Conservation (phyloP, 2,113 vertebrate genomes). For the Callipepla squamata region DNA sequence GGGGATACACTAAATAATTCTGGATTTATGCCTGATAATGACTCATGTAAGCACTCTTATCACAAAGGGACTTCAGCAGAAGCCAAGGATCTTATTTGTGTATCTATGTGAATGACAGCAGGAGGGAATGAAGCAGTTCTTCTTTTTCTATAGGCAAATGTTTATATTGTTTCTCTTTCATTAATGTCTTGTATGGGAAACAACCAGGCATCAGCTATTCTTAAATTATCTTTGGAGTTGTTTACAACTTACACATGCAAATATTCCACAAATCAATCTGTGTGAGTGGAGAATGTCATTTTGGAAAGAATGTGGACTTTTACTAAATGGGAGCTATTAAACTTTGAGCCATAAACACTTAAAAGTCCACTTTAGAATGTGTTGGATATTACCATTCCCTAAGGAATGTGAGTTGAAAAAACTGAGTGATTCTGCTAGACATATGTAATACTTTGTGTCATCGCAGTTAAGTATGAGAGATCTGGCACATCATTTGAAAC, state of each 20-base stretch:
- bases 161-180: background rate
- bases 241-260: background rate
- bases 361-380: background rate
- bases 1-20: background rate
- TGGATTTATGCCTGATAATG: background rate
- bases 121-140: background rate
- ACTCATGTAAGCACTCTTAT: constrained; percentile 15
- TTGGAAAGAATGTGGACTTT: background rate
- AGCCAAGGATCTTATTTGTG: background rate
- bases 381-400: background rate
- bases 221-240: background rate
- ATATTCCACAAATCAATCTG: background rate
- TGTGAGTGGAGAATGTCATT: background rate
- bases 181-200: background rate
- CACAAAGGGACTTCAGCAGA: background rate
- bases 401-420: background rate
- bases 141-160: background rate
- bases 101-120: background rate
- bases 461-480: background rate
- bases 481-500: background rate
- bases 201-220: background rate
- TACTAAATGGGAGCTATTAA: background rate
- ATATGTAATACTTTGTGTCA: background rate
- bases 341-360: background rate
- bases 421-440: background rate